Conservation (phyloP, 2,888 invertebrate species). For the Abscondita cerata region DNA sequence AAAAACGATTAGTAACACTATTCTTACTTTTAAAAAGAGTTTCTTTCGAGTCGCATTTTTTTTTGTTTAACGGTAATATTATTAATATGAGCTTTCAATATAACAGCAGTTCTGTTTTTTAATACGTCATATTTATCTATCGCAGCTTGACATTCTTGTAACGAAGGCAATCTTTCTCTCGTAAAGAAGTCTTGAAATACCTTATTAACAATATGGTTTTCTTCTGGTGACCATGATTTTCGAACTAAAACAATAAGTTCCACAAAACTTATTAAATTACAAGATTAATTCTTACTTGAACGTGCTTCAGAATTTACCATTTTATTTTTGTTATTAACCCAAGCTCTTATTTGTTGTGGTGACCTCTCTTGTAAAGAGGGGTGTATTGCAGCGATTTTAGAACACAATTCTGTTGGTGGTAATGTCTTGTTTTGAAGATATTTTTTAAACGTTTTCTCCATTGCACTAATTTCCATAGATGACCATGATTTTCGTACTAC, state of each 20-base stretch:
- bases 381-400: not conserved
- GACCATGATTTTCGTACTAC: not conserved
- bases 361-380: too few species aligned
- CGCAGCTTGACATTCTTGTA: not conserved
- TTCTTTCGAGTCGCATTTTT: too few species aligned
- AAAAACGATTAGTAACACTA: too few species aligned
- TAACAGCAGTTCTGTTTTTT: not conserved
- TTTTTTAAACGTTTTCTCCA: not conserved
- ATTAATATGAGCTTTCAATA: not conserved
- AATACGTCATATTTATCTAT: not conserved
- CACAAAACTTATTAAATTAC: not conserved
- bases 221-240: not conserved
- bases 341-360: not conserved
- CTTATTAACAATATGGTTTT: too few species aligned
- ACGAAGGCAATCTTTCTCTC: not conserved
- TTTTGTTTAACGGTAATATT: too few species aligned
- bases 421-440: not conserved
- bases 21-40: too few species aligned
- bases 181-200: not conserved
- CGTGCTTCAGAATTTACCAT: not conserved
- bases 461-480: not conserved
- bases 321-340: not conserved
- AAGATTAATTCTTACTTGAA: not conserved
- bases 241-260: not conserved
- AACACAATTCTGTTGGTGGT: not conserved